Percentiles rank a stretch among this genome's conserved stretches.
phyloP scores from a whole-genome alignment of 2,113 vertebrate genomes.

The Apteryx mantelli region DNA sequence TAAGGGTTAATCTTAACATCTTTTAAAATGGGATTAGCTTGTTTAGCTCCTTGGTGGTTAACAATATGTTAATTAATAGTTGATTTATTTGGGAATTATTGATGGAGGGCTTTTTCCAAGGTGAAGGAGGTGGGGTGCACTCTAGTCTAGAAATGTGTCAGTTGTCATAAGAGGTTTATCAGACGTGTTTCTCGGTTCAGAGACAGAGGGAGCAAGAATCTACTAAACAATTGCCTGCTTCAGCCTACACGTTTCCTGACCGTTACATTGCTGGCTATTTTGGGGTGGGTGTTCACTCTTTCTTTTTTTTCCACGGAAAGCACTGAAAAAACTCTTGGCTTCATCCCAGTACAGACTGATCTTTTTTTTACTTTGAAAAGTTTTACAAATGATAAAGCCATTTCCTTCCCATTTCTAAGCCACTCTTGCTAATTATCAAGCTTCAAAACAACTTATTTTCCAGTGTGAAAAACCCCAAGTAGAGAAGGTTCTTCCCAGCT shows the following conservation, averaged over 20 bases:
- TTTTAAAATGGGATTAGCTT: background rate
- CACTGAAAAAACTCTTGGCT: background rate
- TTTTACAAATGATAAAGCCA: slow-evolving; percentile 3
- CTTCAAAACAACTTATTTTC: background rate
- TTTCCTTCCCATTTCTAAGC: slow-evolving; percentile 15
- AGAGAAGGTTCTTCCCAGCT: background rate
- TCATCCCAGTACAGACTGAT: background rate
- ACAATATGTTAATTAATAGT: background rate
- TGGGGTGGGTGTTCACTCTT: background rate
- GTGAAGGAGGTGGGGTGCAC: background rate
- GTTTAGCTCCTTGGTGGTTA: background rate
- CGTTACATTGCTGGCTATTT: background rate
- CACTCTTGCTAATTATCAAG: background rate
- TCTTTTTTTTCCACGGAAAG: background rate
- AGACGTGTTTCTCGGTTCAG: background rate
- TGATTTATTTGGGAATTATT: background rate
- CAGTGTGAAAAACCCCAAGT: background rate
- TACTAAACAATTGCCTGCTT: background rate
- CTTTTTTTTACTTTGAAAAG: background rate
- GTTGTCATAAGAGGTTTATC: background rate
- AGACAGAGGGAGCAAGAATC: background rate
- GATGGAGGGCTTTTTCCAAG: background rate
- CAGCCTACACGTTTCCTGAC: slow-evolving; percentile 19
- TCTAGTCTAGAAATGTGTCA: background rate
- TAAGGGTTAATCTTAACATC: background rate